These are phyloP conservation scores for honey bee (Apis mellifera) DNA, from an alignment of 1,140 invertebrate genomes.

Conservation along the genomic window Amel_HAv3.1 CM009941.2:12707501-12708000, in stretches of 20 bases:
- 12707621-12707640: background rate
- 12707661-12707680: too few relatives aligned
- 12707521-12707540: conserved; percentile 62
- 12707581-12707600: background rate
- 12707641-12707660: too few relatives aligned
- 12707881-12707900: conserved; percentile 19
- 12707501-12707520: conserved; percentile 77
- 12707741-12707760: background rate
- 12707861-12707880: background rate
- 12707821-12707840: background rate
- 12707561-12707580: conserved; percentile 45
- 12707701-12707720: background rate
- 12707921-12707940: background rate
- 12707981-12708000: background rate
- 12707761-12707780: background rate
- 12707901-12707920: conserved; percentile 13
- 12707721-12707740: background rate
- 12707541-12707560: conserved; percentile 21
- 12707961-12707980: conserved; percentile 43
- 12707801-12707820: background rate
- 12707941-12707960: conserved; percentile 2
- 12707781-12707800: background rate
- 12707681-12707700: too few relatives aligned
- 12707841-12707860: background rate
- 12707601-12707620: background rate